A percentile compares a stretch with the other conserved stretches of the same genome.
Evolutionary conservation across 2,888 invertebrate species (phyloP).

Genomic region (Dryococelus australis): DNA sequence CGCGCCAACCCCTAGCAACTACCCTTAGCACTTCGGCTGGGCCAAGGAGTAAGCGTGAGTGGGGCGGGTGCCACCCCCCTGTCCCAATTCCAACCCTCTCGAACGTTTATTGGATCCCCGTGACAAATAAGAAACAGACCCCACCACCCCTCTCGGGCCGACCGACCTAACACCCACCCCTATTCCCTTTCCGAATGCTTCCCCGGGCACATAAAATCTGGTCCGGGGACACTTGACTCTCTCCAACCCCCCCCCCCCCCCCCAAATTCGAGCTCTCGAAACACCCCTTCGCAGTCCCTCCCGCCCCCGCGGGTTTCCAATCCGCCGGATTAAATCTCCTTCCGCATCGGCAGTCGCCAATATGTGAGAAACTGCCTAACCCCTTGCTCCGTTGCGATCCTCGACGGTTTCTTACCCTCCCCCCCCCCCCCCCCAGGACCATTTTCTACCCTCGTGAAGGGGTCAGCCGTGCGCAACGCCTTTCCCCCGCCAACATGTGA

Average conservation of each 20-base stretch:
- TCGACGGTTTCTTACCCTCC: neutral
- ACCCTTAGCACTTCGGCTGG: neutral
- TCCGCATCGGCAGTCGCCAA: neutral
- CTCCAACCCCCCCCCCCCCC: neutral
- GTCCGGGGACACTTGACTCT: neutral
- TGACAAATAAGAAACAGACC: neutral
- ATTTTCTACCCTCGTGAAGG: neutral
- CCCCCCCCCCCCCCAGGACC: neutral
- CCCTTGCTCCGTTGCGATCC: neutral
- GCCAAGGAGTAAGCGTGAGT: neutral
- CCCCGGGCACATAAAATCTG: conserved; percentile 16
- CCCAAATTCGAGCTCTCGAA: too few species aligned
- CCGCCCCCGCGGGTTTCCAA: neutral
- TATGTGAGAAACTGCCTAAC: conserved; percentile 6
- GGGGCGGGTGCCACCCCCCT: neutral
- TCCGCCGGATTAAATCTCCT: conserved; percentile 10
- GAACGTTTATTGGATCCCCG: conserved; percentile 16
- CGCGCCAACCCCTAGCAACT: neutral
- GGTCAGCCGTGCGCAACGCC: too few species aligned
- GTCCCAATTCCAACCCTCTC: neutral
- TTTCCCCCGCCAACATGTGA: too few species aligned
- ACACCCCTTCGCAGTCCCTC: neutral
- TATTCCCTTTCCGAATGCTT: neutral
- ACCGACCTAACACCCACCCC: too few species aligned
- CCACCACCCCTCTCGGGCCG: neutral